Evolutionary conservation across 1,140 invertebrate species (phyloP), one percentile per base, ranked within the genome.

Genomic region (Coenobita brevimanus): DNA sequence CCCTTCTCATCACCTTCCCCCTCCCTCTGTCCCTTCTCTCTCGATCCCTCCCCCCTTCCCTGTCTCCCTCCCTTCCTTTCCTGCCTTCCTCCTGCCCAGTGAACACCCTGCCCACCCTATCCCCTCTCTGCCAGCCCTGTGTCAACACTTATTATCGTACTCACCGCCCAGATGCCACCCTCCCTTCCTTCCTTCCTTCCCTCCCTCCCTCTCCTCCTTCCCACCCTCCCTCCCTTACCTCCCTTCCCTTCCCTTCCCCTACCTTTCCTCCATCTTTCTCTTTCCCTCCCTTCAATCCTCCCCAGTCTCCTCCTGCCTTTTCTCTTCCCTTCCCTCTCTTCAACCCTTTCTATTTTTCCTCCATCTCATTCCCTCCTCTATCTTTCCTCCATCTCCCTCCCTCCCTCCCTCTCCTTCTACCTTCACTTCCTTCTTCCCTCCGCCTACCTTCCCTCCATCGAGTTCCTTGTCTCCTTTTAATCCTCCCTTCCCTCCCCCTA

Each of bases 101-200:
- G 69, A 57, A 64, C 41, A 54, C 67, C 67, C 33, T 17, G 6
- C 21, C 60, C 78, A 27, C 41, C 27, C 33, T n/a, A n/a, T 38
- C 3, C 27, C 78, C 78, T 15, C 57, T 57, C 36, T 24, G 33
- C 41, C 33, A n/a, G 41, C 73, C 73, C 27, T 76, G 41, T 76
- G 73, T 76, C 73, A 76, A 76, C 73, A 76, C 73, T 76, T 76
- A 76, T 76, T 76, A 76, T 76, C 73, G 38, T 76, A 36, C 78
- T 71, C 79, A 30, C 0, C 27, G 21, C 41, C 6, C 41, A 8
- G 24, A 38, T 24, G 1, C 41, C 36, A 43, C 73, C 36, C 73
- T 73, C 24, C 38, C 30, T 73, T 73, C 30, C 30, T 0, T 10
- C 38, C 15, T 33, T 57, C 62, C 27, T 24, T n/a, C 62, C 41